These are phyloP conservation scores for Thereva unica DNA, from an alignment of 2,888 invertebrate genomes.

Conservation along the genomic window DNA sequence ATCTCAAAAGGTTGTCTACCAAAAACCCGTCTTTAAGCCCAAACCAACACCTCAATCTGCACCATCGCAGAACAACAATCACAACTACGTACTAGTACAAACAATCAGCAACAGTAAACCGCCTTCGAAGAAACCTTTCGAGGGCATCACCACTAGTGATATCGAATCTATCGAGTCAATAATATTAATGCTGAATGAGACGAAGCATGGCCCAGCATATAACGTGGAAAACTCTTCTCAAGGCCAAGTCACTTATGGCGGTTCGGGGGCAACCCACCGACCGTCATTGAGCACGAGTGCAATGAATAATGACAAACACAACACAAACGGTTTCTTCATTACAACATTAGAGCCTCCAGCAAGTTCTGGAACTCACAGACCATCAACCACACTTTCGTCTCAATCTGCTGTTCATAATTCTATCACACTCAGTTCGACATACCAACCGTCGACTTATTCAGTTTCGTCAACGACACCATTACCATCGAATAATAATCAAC, in stretches of 20 bases:
- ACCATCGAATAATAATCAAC: constrained; percentile 51
- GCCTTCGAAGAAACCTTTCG: constrained; percentile 47
- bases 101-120: constrained; percentile 46
- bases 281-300: constrained; percentile 29
- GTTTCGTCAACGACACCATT: constrained; percentile 49
- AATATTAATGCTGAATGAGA: constrained; percentile 66
- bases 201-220: constrained; percentile 55
- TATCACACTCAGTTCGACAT: constrained; percentile 40
- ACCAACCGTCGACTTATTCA: constrained; percentile 24
- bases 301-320: constrained; percentile 38
- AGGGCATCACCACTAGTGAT: constrained; percentile 46
- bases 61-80: constrained; percentile 61
- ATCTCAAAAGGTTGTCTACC: constrained; percentile 52
- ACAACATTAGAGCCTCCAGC: constrained; percentile 51
- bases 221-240: constrained; percentile 44
- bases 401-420: constrained; percentile 55
- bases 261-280: constrained; percentile 36
- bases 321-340: constrained; percentile 43
- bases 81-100: constrained; percentile 55
- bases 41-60: constrained; percentile 56
- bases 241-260: neutral
- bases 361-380: constrained; percentile 31
- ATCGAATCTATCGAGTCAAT: constrained; percentile 66
- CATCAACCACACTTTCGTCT: constrained; percentile 50
- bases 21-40: constrained; percentile 64